Base-by-base conservation (phyloP, 1,140 invertebrate genomes). In the Drosophila auraria region DNA sequence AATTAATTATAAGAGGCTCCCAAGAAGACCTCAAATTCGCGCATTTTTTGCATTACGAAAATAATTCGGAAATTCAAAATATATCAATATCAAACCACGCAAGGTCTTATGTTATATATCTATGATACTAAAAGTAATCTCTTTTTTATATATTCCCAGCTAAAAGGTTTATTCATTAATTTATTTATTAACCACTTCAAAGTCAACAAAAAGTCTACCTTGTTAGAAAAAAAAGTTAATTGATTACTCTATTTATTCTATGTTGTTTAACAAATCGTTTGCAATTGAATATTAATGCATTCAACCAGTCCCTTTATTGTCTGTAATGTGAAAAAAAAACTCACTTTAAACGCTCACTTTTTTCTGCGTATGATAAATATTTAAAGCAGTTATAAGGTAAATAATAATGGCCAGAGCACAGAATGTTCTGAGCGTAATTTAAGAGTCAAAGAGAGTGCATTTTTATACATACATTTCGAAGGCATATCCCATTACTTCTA, bases 231-330 rank as follows among this genome's bases (percentile, higher is more conserved):
- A 56, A 23, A 12, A 20, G 12, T 9, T 38, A 40, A 57, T 57
- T n/a, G 20, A n/a, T 57, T 56, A 38, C 12, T 38, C 38, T 56
- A 36, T 38, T 27, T 38, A 27, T 25, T 11, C 3, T 11, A 38
- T n/a, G 36, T 33, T 33, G 15, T 3, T 8, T 15, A 15, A 17
- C 15, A 56, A 62, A 54, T 38, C 33, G 27, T 36, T 40, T 11
- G 27, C 36, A 63, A 58, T 40, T 58, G 57, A 63, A 59, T 40
- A 23, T 40, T 40, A 40, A 57, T 40, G 40, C 38, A 61, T 20
- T 17, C 7, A 17, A 27, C 14, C 36, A 12, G 36, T 23, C n/a
- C 23, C 56, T 56, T 3, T 58, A 25, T 45, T 25, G 25, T 25
- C 9, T 14, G 15, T 25, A 12, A 44, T 25, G 3, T 2, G 20